Base-by-base conservation (phyloP, 2,113 vertebrate genomes). In the Eulacestoma nigropectus region DNA sequence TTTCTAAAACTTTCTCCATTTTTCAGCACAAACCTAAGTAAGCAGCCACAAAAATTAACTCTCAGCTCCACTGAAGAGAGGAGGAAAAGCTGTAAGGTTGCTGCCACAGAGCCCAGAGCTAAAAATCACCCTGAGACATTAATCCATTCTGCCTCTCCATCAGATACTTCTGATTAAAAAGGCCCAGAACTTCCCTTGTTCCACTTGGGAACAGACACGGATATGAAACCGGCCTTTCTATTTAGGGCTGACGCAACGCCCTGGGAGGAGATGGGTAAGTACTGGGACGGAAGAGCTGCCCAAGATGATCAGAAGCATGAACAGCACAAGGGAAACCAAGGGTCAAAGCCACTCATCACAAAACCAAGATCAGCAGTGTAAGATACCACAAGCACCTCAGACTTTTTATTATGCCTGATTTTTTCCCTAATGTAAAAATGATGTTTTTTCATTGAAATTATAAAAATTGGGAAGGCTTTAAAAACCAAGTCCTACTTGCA, bases 161-260 rank as follows among this genome's bases (percentile, higher is more conserved):
- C 13, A 15, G 77, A 72, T 46, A 23, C 12, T n/a, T 41, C 60
- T 62, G 84, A 78, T 53, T 44, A 62, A 78, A 92, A 67, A 82
- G 42, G 52, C 1, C 0, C 47, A 42, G 74, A 90, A 50, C 23
- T 59, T 46, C 7, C 32, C 44, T 27, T 42, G 47, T 27, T 79
- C 42, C 47, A 10, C 39, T 26, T 0, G 0, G 69, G 55, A 87
- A 57, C 21, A 60, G 30, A 55, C 49, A 73, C 0, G 0, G 63
- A 56, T 84, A 53, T 17, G 59, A 76, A 89, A 89, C 32, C 68
- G 87, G 77, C n/a, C 81, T 53, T 62, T 81, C 69, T 78, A 1
- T 84, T 84, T 42, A 78, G 37, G 49, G 77, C 80, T 87, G 80
- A 67, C 7, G 18, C 57, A 52, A 37, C 0, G 1, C 16, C 62